A percentile compares a stretch with the other conserved stretches of the same genome.
Conservation (phyloP, 2,797 vertebrate species). For the Syngnathus rostellatus region DNA sequence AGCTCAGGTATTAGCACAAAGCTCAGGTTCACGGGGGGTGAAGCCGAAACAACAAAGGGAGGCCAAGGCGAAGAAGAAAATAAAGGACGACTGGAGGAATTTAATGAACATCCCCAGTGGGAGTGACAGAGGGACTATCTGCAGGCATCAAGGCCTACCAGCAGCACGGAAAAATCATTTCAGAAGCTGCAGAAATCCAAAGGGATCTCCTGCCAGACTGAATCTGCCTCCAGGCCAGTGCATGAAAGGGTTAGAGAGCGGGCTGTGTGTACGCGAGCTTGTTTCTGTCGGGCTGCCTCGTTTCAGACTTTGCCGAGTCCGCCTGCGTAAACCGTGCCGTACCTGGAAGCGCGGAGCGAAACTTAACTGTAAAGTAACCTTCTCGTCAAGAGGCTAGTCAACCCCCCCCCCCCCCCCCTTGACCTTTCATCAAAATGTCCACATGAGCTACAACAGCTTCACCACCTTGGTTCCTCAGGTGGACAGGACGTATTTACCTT, state of each 20-base stretch:
- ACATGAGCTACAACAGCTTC: conserved; percentile 36
- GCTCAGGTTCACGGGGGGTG: conserved; percentile 48
- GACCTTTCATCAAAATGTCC: conserved; percentile 31
- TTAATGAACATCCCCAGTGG: conserved; percentile 71
- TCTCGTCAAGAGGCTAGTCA: conserved; percentile 21
- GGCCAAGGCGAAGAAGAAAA: conserved; percentile 20
- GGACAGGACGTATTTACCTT: conserved; percentile 80
- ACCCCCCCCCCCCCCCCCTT: conserved; percentile 30
- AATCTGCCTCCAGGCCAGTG: conserved; percentile 60
- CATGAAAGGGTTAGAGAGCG: conserved; percentile 54
- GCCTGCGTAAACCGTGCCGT: conserved; percentile 36
- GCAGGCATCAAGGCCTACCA: conserved; percentile 57
- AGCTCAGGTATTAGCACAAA: conserved; percentile 37
- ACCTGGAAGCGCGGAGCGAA: conserved; percentile 45
- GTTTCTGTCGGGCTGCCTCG: conserved; percentile 42
- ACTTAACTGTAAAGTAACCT: conserved; percentile 34
- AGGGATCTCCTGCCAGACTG: conserved; percentile 66
- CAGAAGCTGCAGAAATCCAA: conserved; percentile 65
- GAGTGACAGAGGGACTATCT: conserved; percentile 51
- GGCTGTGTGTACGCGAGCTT: conserved; percentile 38
- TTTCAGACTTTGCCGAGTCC: conserved; percentile 40
- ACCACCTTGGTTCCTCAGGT: conserved; percentile 61
- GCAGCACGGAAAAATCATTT: conserved; percentile 63
- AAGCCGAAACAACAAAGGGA: conserved; percentile 47
- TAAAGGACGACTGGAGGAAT: conserved; percentile 52